Evolutionary conservation across 2,888 invertebrate genomes (phyloP).

Genomic region (Pollenia amentaria): DNA sequence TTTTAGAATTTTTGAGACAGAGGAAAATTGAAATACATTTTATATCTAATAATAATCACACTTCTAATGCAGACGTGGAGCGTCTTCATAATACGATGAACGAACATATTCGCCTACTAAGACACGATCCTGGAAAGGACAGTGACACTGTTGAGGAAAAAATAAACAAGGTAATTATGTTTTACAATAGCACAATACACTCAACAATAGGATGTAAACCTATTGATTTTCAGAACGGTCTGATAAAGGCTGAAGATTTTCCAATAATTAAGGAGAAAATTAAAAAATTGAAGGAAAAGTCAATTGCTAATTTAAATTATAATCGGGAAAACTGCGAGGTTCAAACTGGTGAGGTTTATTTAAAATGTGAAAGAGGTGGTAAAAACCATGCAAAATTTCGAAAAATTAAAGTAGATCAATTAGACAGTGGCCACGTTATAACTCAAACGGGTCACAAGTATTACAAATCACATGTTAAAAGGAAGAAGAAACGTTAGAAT

Average conservation of each 20-base stretch:
- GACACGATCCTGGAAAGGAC: constrained; percentile 69
- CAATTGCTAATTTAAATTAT: not conserved
- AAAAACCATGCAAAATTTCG: constrained; percentile 39
- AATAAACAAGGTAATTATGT: constrained; percentile 62
- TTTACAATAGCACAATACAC: constrained; percentile 73
- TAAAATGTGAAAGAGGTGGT: constrained; percentile 39
- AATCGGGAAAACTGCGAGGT: constrained; percentile 28
- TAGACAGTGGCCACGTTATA: constrained; percentile 27
- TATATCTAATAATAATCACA: constrained; percentile 66
- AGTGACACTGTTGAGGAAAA: constrained; percentile 68
- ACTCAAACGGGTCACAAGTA: constrained; percentile 50
- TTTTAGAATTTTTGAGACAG: too few relatives aligned
- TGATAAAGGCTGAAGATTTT: constrained; percentile 37
- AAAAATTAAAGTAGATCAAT: not conserved
- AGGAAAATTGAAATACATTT: too few relatives aligned
- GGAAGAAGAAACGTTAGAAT: too few relatives aligned
- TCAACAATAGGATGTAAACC: constrained; percentile 59
- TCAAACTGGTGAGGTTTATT: constrained; percentile 21
- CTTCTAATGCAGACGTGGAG: constrained; percentile 73
- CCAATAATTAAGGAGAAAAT: constrained; percentile 29
- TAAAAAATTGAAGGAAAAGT: too few relatives aligned
- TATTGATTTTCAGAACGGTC: constrained; percentile 31
- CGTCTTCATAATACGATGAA: constrained; percentile 74
- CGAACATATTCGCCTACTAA: constrained; percentile 74
- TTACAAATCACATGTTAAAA: constrained; percentile 43